phyloP scores from a whole-genome alignment of 2,888 invertebrate genomes.

The Caenorhabditis sp. region DNA sequence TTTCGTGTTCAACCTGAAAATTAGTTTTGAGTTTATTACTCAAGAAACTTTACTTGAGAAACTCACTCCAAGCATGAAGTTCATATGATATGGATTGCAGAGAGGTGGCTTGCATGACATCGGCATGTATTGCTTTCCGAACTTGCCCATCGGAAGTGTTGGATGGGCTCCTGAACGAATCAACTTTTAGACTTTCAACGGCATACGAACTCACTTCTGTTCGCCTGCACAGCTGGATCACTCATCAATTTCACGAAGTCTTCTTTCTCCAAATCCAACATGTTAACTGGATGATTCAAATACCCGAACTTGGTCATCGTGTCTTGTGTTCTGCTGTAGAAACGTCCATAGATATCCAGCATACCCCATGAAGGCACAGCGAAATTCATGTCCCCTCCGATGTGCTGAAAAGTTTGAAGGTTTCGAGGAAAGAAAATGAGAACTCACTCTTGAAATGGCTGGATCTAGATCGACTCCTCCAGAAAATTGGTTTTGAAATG shows the following conservation, averaged over 20 bases:
- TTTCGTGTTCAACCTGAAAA: slow-evolving; percentile 75
- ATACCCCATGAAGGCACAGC: slow-evolving; percentile 79
- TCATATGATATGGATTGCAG: slow-evolving; percentile 76
- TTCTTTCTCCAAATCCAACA: slow-evolving; percentile 77
- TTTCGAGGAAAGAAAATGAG: not conserved
- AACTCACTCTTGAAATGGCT: slow-evolving; percentile 74
- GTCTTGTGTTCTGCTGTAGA: slow-evolving; percentile 74
- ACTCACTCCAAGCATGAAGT: slow-evolving; percentile 74
- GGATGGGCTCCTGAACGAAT: slow-evolving; percentile 65
- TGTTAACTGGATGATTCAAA: slow-evolving; percentile 78
- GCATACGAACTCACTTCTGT: slow-evolving; percentile 69
- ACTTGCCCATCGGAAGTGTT: slow-evolving; percentile 72
- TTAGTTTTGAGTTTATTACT: not conserved
- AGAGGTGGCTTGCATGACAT: slow-evolving; percentile 75
- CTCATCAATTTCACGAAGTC: slow-evolving; percentile 75
- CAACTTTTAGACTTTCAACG: not conserved
- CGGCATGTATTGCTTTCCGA: slow-evolving; percentile 72
- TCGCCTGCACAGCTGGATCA: slow-evolving; percentile 72
- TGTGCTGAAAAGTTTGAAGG: slow-evolving; percentile 68
- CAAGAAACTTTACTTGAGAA: not conserved
- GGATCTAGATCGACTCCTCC: slow-evolving; percentile 79
- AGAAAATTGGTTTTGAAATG: slow-evolving; percentile 77
- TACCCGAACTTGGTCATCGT: slow-evolving; percentile 78
- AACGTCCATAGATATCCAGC: slow-evolving; percentile 76
- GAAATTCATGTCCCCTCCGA: slow-evolving; percentile 79